A percentile compares a stretch with the other conserved stretches of the same genome.
phyloP scores from a whole-genome alignment of 2,888 invertebrate species.

The Apantesis nais region DNA sequence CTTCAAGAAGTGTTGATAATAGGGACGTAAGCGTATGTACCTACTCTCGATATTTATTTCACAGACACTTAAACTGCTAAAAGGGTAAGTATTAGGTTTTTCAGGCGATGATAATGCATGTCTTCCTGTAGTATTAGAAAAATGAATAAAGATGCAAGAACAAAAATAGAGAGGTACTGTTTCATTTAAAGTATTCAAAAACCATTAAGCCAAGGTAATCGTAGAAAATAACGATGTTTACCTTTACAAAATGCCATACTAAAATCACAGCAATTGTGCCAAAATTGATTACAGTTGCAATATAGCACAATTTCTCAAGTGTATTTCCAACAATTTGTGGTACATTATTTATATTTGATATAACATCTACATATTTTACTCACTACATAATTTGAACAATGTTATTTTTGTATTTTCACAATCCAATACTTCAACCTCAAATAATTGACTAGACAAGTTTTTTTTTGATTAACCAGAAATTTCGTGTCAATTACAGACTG shows the following conservation, averaged over 20 bases:
- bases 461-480: not conserved
- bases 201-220: not conserved
- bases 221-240: not conserved
- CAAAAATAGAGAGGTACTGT: not conserved
- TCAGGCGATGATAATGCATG: not conserved
- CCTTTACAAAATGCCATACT: not conserved
- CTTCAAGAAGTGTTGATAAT: too few relatives aligned
- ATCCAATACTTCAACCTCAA: constrained; percentile 13
- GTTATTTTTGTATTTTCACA: constrained; percentile 22
- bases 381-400: constrained; percentile 16
- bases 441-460: not conserved
- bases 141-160: not conserved
- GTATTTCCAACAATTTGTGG: not conserved
- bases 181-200: not conserved
- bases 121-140: not conserved
- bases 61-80: too few relatives aligned
- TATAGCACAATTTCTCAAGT: not conserved
- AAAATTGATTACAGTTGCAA: not conserved
- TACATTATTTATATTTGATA: constrained; percentile 4
- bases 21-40: too few relatives aligned
- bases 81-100: too few relatives aligned
- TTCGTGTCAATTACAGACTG: not conserved
- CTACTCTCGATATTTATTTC: too few relatives aligned
- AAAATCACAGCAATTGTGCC: not conserved
- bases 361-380: constrained; percentile 7